phyloP scores from a whole-genome alignment of 1,140 invertebrate species.

The Phthorimaea operculella region DNA sequence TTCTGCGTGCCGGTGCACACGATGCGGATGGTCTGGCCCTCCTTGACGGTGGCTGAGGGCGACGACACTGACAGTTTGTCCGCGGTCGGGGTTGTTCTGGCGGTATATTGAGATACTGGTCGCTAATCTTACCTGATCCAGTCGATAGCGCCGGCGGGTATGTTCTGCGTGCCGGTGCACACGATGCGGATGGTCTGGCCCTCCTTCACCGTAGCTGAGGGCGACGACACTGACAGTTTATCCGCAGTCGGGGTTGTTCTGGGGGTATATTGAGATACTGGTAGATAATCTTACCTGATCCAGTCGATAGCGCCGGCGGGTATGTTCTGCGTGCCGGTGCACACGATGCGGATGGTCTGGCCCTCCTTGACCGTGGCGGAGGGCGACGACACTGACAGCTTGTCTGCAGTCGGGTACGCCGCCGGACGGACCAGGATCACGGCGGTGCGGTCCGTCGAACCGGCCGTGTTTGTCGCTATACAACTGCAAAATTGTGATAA shows the following conservation, averaged over 20 bases:
- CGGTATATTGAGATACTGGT: too few species aligned
- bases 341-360: constrained; percentile 38
- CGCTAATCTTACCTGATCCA: constrained; percentile 46
- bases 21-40: constrained; percentile 43
- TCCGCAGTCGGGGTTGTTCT: constrained; percentile 20
- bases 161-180: constrained; percentile 42
- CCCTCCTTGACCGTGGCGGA: constrained; percentile 43
- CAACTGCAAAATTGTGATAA: constrained; percentile 26
- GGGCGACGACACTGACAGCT: constrained; percentile 32
- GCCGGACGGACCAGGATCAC: constrained; percentile 37
- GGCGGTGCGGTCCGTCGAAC: constrained; percentile 31
- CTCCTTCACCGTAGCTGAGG: constrained; percentile 34
- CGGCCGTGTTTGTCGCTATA: constrained; percentile 42
- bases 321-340: constrained; percentile 42
- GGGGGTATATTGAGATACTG: too few species aligned
- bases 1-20: constrained; percentile 44
- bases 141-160: constrained; percentile 48
- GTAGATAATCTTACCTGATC: constrained; percentile 43
- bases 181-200: constrained; percentile 42
- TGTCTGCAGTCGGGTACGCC: constrained; percentile 20
- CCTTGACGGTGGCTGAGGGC: constrained; percentile 29
- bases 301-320: constrained; percentile 52
- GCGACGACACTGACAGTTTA: constrained; percentile 34
- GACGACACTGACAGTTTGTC: constrained; percentile 38
- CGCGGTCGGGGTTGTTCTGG: constrained; percentile 16